phyloP scores from a whole-genome alignment of 2,797 vertebrate species.

The Rhodeus uyekii region DNA sequence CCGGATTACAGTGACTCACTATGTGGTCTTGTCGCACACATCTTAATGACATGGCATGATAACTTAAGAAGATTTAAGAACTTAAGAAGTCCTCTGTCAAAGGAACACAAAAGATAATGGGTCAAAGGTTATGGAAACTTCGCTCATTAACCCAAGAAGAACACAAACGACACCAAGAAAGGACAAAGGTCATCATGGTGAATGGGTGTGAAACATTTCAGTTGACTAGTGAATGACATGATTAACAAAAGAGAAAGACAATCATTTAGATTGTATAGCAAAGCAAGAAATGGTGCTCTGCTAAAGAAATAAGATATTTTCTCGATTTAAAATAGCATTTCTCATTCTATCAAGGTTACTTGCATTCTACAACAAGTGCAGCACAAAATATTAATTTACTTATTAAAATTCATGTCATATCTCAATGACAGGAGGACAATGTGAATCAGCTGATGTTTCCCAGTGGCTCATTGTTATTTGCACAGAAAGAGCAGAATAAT shows the following conservation, averaged over 20 bases:
- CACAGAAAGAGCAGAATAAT: background rate
- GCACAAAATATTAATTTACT: background rate
- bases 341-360: background rate
- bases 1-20: background rate
- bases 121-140: slow-evolving; percentile 29
- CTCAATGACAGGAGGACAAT: slow-evolving; percentile 32
- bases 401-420: slow-evolving; percentile 40
- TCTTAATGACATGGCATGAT: background rate
- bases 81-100: background rate
- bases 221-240: background rate
- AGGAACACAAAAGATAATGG: background rate
- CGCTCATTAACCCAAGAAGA: slow-evolving; percentile 16
- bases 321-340: background rate
- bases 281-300: background rate
- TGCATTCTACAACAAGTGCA: background rate
- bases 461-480: slow-evolving; percentile 23
- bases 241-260: background rate
- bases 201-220: slow-evolving; percentile 2
- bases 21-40: background rate
- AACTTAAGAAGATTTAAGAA: background rate
- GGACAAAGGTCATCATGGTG: slow-evolving; percentile 3
- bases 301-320: background rate
- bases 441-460: background rate
- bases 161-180: background rate
- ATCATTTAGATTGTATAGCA: background rate